phyloP scores from a whole-genome alignment of 2,888 invertebrate genomes.

The Parnassius apollo region DNA sequence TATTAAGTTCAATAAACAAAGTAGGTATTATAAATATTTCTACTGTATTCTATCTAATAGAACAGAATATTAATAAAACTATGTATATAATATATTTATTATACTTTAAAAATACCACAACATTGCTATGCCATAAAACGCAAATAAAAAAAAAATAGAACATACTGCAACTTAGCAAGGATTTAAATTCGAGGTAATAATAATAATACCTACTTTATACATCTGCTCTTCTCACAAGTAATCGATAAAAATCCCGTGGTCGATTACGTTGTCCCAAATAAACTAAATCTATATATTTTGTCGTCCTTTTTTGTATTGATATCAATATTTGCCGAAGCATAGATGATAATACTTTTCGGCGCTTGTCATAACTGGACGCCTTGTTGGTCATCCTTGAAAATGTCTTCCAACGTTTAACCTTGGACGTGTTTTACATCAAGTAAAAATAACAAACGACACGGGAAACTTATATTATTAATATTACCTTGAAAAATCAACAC shows the following conservation, averaged over 20 bases:
- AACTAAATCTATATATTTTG: conserved; percentile 21
- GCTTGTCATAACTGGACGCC: conserved; percentile 19
- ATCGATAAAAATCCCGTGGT: background rate
- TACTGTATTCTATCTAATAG: too few species aligned
- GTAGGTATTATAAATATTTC: too few species aligned
- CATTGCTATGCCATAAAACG: too few species aligned
- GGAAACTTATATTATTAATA: conserved; percentile 39
- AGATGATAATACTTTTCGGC: conserved; percentile 15
- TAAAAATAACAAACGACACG: conserved; percentile 51
- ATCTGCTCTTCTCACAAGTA: too few species aligned
- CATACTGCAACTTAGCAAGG: background rate
- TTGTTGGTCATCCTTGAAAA: conserved; percentile 32
- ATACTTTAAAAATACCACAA: too few species aligned
- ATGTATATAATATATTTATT: too few species aligned
- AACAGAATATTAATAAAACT: too few species aligned
- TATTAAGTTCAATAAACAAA: too few species aligned
- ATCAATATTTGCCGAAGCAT: conserved; percentile 29
- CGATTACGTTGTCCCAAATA: conserved; percentile 6
- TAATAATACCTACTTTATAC: too few species aligned
- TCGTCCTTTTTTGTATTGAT: conserved; percentile 13
- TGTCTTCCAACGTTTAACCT: conserved; percentile 32
- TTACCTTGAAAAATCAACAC: conserved; percentile 11
- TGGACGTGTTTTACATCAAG: conserved; percentile 31
- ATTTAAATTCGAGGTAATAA: too few species aligned
- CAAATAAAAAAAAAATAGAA: too few species aligned